Conservation (phyloP, 2,888 invertebrate species). For the Mythimna albipuncta region DNA sequence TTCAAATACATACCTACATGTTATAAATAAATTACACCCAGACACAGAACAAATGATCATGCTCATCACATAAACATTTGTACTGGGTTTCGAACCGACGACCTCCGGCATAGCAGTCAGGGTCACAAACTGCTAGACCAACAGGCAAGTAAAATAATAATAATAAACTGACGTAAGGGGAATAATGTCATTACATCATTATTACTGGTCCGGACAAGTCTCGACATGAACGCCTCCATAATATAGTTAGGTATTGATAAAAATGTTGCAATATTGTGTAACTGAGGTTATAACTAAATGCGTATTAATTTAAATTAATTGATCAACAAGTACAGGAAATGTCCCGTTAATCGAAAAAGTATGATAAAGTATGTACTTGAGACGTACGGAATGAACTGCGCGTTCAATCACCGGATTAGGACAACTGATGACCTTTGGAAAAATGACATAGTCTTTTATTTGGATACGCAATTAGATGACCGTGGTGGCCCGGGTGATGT, state of each 20-base stretch:
- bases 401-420: neutral
- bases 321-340: slow-evolving; percentile 3
- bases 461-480: too few relatives aligned
- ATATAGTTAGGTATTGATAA: slow-evolving; percentile 16
- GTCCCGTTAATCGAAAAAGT: neutral
- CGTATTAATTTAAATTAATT: slow-evolving; percentile 2
- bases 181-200: neutral
- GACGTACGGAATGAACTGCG: neutral
- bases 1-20: too few relatives aligned
- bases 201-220: slow-evolving; percentile 21
- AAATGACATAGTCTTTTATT: neutral
- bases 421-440: neutral
- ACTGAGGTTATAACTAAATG: slow-evolving; percentile 3
- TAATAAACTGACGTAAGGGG: neutral
- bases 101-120: too few relatives aligned
- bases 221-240: slow-evolving; percentile 1
- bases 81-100: too few relatives aligned
- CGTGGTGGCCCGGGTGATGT: too few relatives aligned
- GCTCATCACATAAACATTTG: too few relatives aligned
- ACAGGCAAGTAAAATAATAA: too few relatives aligned
- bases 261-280: slow-evolving; percentile 41
- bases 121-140: too few relatives aligned
- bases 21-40: too few relatives aligned
- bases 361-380: neutral
- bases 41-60: too few relatives aligned